Percentiles rank a stretch among this genome's conserved stretches.
phyloP scores from a whole-genome alignment of 2,888 invertebrate species.

The Ypsolopha scabrella region DNA sequence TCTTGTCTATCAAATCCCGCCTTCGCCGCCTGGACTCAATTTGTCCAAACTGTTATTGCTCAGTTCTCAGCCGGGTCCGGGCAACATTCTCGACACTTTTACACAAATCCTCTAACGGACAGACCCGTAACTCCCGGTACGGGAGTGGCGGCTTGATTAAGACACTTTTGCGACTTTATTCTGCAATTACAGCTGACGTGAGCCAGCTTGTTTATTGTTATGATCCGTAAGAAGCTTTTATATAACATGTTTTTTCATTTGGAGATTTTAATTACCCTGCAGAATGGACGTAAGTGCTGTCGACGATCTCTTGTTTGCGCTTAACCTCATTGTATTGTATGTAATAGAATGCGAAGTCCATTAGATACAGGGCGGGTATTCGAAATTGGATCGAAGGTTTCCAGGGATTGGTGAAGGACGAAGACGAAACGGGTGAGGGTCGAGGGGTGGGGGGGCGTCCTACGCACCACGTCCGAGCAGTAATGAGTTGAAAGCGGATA shows the following conservation, averaged over 20 bases:
- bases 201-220: slow-evolving; percentile 50
- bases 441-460: slow-evolving; percentile 26
- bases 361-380: slow-evolving; percentile 56
- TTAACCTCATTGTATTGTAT: slow-evolving; percentile 18
- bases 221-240: slow-evolving; percentile 30
- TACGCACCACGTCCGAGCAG: slow-evolving; percentile 67
- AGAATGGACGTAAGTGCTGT: too few species aligned
- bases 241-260: slow-evolving; percentile 2
- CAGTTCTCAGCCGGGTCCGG: slow-evolving; percentile 23
- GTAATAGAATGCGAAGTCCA: slow-evolving; percentile 49
- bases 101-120: slow-evolving; percentile 53
- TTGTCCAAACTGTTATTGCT: slow-evolving; percentile 62
- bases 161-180: slow-evolving; percentile 64
- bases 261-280: too few species aligned
- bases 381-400: slow-evolving; percentile 66
- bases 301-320: slow-evolving; percentile 4
- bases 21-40: slow-evolving; percentile 38
- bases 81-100: slow-evolving; percentile 32
- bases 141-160: slow-evolving; percentile 64
- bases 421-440: slow-evolving; percentile 31
- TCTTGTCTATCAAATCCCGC: not conserved
- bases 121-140: slow-evolving; percentile 45
- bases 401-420: slow-evolving; percentile 62
- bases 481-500: slow-evolving; percentile 72
- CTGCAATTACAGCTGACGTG: slow-evolving; percentile 56